Evolutionary conservation across 1,140 invertebrate genomes (phyloP), one percentile per base, ranked within the genome.

Genomic region (Trichonephila clavata): DNA sequence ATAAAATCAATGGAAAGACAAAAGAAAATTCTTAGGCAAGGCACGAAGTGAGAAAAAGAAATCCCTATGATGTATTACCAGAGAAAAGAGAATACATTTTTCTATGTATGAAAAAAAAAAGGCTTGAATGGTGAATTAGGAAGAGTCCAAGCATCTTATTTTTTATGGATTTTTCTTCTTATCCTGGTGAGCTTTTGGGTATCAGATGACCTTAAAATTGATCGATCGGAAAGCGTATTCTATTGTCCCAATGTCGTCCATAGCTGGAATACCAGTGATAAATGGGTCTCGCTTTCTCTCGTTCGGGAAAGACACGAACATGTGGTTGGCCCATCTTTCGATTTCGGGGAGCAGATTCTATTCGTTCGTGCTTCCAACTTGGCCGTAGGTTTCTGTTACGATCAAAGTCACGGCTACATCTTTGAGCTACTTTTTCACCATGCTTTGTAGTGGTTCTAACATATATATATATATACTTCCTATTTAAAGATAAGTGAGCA

Each of bases 141-240:
- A 83, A 83, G 81, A 83, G 81, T 83, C 50, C 39, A 59, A 83
- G 21, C 81, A 83, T 50, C 50, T 83, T 83, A 83, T 83, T 83
- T 83, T 77, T 77, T 77, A 39, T 18, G 27, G 68, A 27, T 27
- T 27, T 77, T 32, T 83, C 81, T 57, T 57, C 50, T 83, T 83
- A 83, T 83, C 81, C 39, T 83, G 81, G 81, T 77, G 68, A 77
- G 68, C 68, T 77, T 77, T 77, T 83, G 81, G 81, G 81, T 83
- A 83, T 83, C 81, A 83, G 81, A 83, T 83, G 81, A 83, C 81
- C 81, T 83, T 83, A 83, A 57, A 83, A 83, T 83, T 83, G 81
- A 83, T 83, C 81, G 81, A 83, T 83, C 81, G 81, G 81, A 83
- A 83, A 83, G 43, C 81, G 81, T 83, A 83, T 83, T 83, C 81